Conservation (phyloP, 2,113 vertebrate species). For the Phalacrocorax pelagicus region DNA sequence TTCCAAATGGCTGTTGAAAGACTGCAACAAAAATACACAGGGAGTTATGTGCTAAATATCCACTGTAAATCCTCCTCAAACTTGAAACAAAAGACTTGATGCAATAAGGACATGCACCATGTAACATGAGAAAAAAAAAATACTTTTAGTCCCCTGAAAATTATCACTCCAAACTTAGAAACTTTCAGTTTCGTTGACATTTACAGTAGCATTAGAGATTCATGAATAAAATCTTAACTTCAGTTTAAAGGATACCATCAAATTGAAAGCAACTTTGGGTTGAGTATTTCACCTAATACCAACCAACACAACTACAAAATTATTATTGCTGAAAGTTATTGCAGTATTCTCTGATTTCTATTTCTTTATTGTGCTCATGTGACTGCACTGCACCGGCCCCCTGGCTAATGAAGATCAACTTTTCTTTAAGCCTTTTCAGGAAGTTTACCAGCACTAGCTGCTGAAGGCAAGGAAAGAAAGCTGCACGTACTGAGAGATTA, state of each 20-base stretch:
- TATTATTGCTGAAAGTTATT: background rate
- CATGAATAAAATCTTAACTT: background rate
- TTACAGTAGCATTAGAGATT: background rate
- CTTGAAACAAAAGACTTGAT: background rate
- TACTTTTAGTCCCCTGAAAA: background rate
- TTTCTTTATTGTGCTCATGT: background rate
- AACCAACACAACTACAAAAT: background rate
- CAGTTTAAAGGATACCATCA: background rate
- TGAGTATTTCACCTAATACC: background rate
- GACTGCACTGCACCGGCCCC: background rate
- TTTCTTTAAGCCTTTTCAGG: background rate
- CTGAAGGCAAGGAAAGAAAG: background rate
- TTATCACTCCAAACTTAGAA: background rate
- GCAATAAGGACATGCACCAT: background rate
- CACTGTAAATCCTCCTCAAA: background rate
- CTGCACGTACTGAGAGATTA: too few species aligned
- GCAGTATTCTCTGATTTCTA: background rate
- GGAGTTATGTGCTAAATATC: background rate
- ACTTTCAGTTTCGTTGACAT: background rate
- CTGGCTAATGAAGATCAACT: background rate
- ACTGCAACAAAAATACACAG: background rate
- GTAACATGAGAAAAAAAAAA: background rate
- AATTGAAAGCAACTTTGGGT: background rate
- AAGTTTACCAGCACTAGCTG: background rate
- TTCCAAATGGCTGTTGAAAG: background rate